Conservation (phyloP, 2,797 vertebrate species). For the Trichosurus vulpecula region DNA sequence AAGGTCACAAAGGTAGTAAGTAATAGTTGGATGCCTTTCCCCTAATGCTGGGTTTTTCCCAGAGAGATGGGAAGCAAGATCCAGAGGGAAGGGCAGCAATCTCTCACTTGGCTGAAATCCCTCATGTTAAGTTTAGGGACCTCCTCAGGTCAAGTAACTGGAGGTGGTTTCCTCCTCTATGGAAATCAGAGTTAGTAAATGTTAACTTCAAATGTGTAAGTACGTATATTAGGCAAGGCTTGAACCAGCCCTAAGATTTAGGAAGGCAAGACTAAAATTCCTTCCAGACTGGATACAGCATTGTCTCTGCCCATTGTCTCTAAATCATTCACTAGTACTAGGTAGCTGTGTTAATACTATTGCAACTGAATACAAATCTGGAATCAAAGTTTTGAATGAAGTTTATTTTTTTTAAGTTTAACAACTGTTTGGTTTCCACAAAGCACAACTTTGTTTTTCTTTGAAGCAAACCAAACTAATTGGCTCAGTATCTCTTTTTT, state of each 20-base stretch:
- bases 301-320: not conserved
- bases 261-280: not conserved
- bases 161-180: not conserved
- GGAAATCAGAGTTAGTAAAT: not conserved
- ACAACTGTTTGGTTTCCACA: not conserved
- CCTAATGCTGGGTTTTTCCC: constrained; percentile 56
- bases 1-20: not conserved
- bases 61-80: constrained; percentile 38
- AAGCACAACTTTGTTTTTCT: constrained; percentile 35
- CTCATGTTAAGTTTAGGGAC: not conserved
- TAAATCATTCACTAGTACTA: not conserved
- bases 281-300: not conserved
- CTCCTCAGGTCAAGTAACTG: constrained; percentile 15
- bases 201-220: not conserved
- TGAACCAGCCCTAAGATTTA: not conserved
- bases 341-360: not conserved
- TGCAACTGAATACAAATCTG: not conserved
- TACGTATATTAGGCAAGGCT: not conserved
- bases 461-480: not conserved
- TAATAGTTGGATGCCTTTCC: constrained; percentile 38
- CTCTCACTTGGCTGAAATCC: not conserved
- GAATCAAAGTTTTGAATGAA: constrained; percentile 12
- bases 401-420: constrained; percentile 32
- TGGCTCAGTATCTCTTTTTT: not conserved
- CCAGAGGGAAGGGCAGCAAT: not conserved